Base-by-base conservation (phyloP, 2,888 invertebrate species). In the Platycheirus rosarum region DNA sequence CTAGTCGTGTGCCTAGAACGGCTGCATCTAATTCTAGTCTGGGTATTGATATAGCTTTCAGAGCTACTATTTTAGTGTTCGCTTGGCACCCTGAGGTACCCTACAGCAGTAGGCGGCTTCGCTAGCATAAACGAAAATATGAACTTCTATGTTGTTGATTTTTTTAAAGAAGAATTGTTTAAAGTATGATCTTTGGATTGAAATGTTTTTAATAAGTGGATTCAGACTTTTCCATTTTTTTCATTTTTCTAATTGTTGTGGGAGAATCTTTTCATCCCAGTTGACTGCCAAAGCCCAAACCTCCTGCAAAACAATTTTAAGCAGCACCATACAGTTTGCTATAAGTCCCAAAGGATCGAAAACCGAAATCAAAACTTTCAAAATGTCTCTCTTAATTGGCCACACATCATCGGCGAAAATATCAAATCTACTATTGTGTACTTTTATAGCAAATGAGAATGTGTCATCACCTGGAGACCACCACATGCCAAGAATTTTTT, bases 271-370 rank as follows among this genome's bases (percentile, higher is more conserved):
- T 14, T 49, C 16, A 42, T 70, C 60, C 60, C 69, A 70, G 0
- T 60, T 42, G 7, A 70, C 35, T 7, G 20, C 35, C 4, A 49
- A 60, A 0, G 29, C n/a, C n/a, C 51, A 51, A 3, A 71, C 46
- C 8, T 71, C 62, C 9, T 51, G 60, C n/a, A 62, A 9, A 14
- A 49, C 1, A n/a, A 46, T 66, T 37, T 66, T 66, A 13, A 84
- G 76, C 9, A 82, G 29, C 0, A 87, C 60, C 1, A 84, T 84
- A 9, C 2, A 26, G 6, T 26, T 26, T 6, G 26, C 26, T 2
- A 26, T 26, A 6, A 26, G 26, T 26, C 26, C 26, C 6, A 26
- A 26, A 26, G 26, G 26, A 6, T 26, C 26, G 6, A 26, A 26
- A 26, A 26, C 26, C 6, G 26, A 26, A 4, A 26, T 26, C 6